A percentile compares a stretch with the other conserved stretches of the same genome.
Conservation (phyloP, 1,140 invertebrate species). For the Bicyclus anynana region DNA sequence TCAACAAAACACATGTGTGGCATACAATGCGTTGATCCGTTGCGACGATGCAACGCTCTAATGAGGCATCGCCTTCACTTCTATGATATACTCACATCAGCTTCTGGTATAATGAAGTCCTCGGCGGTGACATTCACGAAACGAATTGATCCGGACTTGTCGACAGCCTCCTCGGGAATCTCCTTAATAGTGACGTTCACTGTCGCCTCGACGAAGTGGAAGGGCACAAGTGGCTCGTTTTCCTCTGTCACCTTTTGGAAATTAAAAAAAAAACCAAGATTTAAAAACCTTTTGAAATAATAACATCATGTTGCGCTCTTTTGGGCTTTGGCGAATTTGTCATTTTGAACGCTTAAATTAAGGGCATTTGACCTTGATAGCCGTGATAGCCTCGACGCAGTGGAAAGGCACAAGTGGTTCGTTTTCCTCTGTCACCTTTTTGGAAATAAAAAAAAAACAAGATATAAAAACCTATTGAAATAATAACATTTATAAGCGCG, state of each 20-base stretch:
- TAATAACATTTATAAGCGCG: too few species aligned
- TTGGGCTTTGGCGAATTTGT: too few species aligned
- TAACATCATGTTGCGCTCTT: too few species aligned
- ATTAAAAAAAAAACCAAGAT: not conserved
- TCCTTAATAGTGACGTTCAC: slow-evolving; percentile 91
- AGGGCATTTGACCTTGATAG: too few species aligned
- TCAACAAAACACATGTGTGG: too few species aligned
- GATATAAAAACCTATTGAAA: too few species aligned
- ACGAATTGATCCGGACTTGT: slow-evolving; percentile 92
- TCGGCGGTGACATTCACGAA: slow-evolving; percentile 89
- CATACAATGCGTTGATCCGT: too few species aligned
- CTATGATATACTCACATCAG: slow-evolving; percentile 71
- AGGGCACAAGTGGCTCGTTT: slow-evolving; percentile 78
- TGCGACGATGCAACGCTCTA: too few species aligned
- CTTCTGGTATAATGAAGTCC: slow-evolving; percentile 85
- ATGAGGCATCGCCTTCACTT: too few species aligned
- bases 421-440: slow-evolving; percentile 78
- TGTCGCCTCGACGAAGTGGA: slow-evolving; percentile 84
- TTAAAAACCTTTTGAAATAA: too few species aligned
- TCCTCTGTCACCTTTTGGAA: slow-evolving; percentile 68
- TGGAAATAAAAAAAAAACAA: not conserved
- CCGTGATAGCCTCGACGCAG: slow-evolving; percentile 86
- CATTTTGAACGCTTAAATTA: too few species aligned
- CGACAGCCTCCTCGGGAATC: slow-evolving; percentile 92
- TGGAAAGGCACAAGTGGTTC: slow-evolving; percentile 77